Base-by-base conservation (phyloP, 2,113 vertebrate genomes). In the Anhinga anhinga region DNA sequence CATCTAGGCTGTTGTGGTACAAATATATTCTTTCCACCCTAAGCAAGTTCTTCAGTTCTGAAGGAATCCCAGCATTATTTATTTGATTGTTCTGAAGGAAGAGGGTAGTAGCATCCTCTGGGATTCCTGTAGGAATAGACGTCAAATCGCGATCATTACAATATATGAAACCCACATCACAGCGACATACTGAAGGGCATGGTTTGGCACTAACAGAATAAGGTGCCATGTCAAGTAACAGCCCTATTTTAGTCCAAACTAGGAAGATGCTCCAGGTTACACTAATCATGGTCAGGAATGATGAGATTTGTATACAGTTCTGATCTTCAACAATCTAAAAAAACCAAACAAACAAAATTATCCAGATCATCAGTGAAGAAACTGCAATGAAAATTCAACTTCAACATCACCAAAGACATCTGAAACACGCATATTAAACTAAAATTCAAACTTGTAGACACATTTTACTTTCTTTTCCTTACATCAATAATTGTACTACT, bases 61-160 rank as follows among this genome's bases (percentile, higher is more conserved):
- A 97, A 78, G 99, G 99, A 98, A 99, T 99, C 55, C 99, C 99
- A 53, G 99, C 99, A 92, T 99, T 99, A 98, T 99, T 99, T 97
- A 99, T 99, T 97, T 99, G 99, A 98, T 99, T 99, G 98, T 99
- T 99, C 98, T 99, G 99, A 97, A 99, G 98, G 98, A 99, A 99
- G 96, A 99, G 99, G 94, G 99, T 99, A 83, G 99, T 99, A 98
- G 99, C 99, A 85, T 99, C 99, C 98, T 98, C 98, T 88, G 99
- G 99, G 97, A 99, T 98, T 96, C 99, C 99, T 66, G 97, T 98
- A 86, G 99, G 99, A 96, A 99, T 99, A 96, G 99, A 99, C 86
- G 99, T 99, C 98, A 99, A 98, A 94, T 98, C 99, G 89, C 99
- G 99, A 98, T 99, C 99, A 85, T 99, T 99, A 98, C 99, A 99